Conservation (phyloP, 1,140 invertebrate genomes). For the Caenorhabditis elegans region DNA sequence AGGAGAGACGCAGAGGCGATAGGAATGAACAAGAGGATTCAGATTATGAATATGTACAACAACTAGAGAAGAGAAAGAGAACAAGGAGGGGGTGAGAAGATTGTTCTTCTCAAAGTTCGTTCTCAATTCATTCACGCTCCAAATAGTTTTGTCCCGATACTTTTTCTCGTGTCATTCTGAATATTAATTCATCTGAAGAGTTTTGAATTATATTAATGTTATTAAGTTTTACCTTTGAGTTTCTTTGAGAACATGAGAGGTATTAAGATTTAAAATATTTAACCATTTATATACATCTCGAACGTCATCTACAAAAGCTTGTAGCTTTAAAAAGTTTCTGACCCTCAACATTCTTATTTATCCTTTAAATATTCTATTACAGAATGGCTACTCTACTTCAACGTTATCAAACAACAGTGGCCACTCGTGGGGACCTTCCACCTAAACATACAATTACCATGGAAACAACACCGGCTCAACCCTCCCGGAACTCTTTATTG, state of each 20-base stretch:
- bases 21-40: neutral
- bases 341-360: too few relatives aligned
- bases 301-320: too few relatives aligned
- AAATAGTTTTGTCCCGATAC: neutral
- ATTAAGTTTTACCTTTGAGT: neutral
- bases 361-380: too few relatives aligned
- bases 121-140: conserved; percentile 13
- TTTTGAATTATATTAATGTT: too few relatives aligned
- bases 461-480: neutral
- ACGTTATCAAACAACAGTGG: conserved; percentile 1
- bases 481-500: neutral
- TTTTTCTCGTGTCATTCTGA: neutral
- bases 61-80: too few relatives aligned
- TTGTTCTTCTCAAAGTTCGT: neutral
- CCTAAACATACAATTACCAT: neutral
- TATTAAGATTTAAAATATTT: too few relatives aligned
- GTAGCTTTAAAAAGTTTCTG: too few relatives aligned
- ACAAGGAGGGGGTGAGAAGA: neutral
- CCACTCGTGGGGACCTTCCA: neutral
- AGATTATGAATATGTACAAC: conserved; percentile 11
- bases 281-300: too few relatives aligned
- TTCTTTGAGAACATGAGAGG: neutral
- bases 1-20: neutral
- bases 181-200: neutral
- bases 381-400: conserved; percentile 2